These are phyloP conservation scores for Dolichotis patagonum DNA, from an alignment of 2,113 vertebrate species.

Conservation along the genomic window DNA sequence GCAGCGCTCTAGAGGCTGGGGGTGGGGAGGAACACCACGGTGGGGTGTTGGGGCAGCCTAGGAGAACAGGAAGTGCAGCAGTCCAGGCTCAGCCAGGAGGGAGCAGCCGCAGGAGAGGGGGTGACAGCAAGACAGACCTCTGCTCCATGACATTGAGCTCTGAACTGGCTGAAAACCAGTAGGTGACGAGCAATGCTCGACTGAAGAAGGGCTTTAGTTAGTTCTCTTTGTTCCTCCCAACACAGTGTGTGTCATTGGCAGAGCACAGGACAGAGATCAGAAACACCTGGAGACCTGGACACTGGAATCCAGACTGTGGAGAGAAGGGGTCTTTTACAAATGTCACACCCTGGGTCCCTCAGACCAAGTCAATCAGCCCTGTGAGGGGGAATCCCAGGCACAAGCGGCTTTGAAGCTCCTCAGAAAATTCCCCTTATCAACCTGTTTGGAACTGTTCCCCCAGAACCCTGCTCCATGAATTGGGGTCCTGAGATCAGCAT, in stretches of 20 bases:
- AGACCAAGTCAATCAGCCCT: not conserved
- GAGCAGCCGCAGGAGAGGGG: accelerated
- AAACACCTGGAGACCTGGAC: not conserved
- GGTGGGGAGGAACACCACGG: accelerated
- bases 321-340: not conserved
- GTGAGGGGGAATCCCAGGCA: not conserved
- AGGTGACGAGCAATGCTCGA: not conserved
- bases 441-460: not conserved
- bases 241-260: not conserved
- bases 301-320: not conserved
- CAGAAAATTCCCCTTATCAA: not conserved
- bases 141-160: not conserved
- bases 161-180: not conserved
- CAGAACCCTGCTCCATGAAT: not conserved
- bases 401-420: not conserved
- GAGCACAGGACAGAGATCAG: not conserved
- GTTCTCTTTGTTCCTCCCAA: not conserved
- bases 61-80: not conserved
- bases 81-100: not conserved
- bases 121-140: not conserved
- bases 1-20: not conserved
- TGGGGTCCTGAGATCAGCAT: not conserved
- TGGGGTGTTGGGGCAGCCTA: not conserved
- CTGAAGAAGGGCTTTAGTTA: not conserved
- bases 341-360: not conserved